Conservation (phyloP, 2,113 vertebrate species). For the Astur gentilis region DNA sequence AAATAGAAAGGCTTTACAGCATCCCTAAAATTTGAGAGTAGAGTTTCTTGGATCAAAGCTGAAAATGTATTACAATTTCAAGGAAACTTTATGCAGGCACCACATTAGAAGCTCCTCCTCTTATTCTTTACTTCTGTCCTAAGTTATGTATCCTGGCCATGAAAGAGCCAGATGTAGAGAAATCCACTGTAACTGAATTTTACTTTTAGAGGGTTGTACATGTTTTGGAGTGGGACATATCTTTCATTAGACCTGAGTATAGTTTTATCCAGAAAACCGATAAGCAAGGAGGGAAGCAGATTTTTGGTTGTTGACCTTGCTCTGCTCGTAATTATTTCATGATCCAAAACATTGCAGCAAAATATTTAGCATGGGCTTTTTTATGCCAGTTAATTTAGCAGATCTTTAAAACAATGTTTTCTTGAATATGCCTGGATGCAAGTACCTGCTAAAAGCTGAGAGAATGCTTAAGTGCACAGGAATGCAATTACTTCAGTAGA, state of each 20-base stretch:
- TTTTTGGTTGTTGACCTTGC: neutral
- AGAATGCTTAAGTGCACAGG: neutral
- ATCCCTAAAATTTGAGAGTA: neutral
- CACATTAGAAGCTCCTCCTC: neutral
- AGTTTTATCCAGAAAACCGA: neutral
- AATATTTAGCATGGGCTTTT: neutral
- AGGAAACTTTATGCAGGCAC: neutral
- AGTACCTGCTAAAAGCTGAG: neutral
- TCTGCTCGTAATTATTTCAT: neutral
- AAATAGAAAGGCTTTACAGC: neutral
- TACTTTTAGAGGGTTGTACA: neutral
- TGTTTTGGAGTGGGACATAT: neutral
- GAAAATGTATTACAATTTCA: neutral
- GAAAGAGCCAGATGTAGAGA: neutral
- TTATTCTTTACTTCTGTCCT: neutral
- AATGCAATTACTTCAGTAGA: neutral
- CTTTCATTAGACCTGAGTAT: neutral
- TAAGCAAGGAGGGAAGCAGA: neutral
- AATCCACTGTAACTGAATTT: neutral
- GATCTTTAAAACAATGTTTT: neutral
- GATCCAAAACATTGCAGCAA: neutral
- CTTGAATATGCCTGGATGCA: neutral
- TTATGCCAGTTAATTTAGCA: neutral
- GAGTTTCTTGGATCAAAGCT: neutral
- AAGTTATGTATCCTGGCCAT: neutral